These are phyloP conservation scores for Pempheris klunzingeri DNA, from an alignment of 2,797 vertebrate species.

Conservation along the genomic window DNA sequence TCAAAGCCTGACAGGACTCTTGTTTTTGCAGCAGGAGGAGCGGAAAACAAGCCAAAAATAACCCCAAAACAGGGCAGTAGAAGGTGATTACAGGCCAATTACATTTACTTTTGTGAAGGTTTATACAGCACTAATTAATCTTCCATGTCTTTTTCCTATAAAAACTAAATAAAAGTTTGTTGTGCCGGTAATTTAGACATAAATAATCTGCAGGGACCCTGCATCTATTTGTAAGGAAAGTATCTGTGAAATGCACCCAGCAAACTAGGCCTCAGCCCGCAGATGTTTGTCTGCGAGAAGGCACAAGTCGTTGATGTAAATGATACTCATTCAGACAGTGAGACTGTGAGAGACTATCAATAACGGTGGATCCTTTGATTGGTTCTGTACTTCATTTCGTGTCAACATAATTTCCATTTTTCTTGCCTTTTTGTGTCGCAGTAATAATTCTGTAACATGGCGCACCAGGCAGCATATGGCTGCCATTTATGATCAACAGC, in stretches of 20 bases:
- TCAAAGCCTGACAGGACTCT: conserved; percentile 45
- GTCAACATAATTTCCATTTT: conserved; percentile 71
- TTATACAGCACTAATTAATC: conserved; percentile 31
- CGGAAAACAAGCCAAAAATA: conserved; percentile 32
- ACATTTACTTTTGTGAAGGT: conserved; percentile 12
- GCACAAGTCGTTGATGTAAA: conserved; percentile 41
- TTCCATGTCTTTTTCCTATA: not conserved
- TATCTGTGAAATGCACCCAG: conserved; percentile 33
- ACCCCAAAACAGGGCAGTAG: conserved; percentile 18
- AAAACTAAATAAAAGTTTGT: conserved; percentile 9
- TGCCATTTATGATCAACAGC: conserved; percentile 83
- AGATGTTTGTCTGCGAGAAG: conserved; percentile 32
- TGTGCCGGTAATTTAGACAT: conserved; percentile 17
- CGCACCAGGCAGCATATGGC: conserved; percentile 79
- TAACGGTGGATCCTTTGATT: conserved; percentile 57
- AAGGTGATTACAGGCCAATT: not conserved
- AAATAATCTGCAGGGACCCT: conserved; percentile 19
- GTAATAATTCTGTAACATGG: conserved; percentile 76
- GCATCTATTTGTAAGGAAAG: conserved; percentile 20
- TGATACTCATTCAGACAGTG: conserved; percentile 43
- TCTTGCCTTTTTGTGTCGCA: conserved; percentile 66
- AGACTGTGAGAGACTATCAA: conserved; percentile 44
- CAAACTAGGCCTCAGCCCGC: conserved; percentile 21
- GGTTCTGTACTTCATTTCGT: conserved; percentile 59
- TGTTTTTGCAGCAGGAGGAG: conserved; percentile 39